Evolutionary conservation across 2,797 vertebrate genomes (phyloP).

Genomic region (Enteromius afrohamiltoni): DNA sequence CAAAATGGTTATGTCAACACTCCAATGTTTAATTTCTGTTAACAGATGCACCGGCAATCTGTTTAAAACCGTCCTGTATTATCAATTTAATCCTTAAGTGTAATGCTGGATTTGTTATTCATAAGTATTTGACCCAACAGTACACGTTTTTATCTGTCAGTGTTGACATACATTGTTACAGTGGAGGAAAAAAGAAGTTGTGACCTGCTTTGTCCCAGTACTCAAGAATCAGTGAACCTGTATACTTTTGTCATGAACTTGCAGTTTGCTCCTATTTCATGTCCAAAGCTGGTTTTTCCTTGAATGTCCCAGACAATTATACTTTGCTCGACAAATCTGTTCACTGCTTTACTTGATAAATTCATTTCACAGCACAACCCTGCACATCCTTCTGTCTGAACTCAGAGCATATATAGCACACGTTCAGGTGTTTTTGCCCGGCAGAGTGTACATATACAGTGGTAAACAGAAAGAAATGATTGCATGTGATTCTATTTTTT

Average conservation of each 20-base stretch:
- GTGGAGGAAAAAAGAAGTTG: not conserved
- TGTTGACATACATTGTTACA: not conserved
- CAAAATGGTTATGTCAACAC: not conserved
- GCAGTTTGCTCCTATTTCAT: not conserved
- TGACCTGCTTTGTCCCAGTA: not conserved
- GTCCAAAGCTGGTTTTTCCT: not conserved
- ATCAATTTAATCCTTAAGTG: not conserved
- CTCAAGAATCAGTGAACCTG: constrained; percentile 22
- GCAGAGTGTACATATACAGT: constrained; percentile 57
- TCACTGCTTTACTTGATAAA: constrained; percentile 2
- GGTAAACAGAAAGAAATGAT: constrained; percentile 63
- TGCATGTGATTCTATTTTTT: constrained; percentile 77
- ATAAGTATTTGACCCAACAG: constrained; percentile 12
- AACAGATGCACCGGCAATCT: not conserved
- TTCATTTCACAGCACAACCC: constrained; percentile 20
- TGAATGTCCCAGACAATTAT: not conserved
- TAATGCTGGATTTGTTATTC: not conserved
- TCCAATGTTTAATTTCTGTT: constrained; percentile 6
- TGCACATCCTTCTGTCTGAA: constrained; percentile 3
- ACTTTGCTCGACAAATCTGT: constrained; percentile 9
- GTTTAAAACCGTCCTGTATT: constrained; percentile 12
- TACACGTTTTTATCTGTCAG: not conserved
- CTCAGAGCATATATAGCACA: constrained; percentile 43
- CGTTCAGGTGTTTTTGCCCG: constrained; percentile 41
- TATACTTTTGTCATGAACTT: not conserved